A percentile compares a stretch with the other conserved stretches of the same genome.
Conservation (phyloP, 2,888 invertebrate species). For the Eledona agricola region DNA sequence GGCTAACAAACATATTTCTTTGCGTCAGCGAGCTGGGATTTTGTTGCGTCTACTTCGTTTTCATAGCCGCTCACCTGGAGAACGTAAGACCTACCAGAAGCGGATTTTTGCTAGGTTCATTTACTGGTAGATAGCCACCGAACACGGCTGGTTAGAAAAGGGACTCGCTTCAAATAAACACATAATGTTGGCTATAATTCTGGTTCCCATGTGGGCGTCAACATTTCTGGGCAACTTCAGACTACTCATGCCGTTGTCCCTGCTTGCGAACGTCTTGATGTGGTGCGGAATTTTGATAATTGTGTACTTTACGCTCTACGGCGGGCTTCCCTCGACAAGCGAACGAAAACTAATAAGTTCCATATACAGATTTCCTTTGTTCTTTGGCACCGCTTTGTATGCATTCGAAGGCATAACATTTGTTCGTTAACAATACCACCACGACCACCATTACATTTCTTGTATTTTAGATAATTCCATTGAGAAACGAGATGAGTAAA, state of each 20-base stretch:
- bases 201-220: conserved; percentile 70
- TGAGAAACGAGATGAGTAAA: conserved; percentile 85
- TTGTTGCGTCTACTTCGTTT: conserved; percentile 98
- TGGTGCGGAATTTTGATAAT: conserved; percentile 76
- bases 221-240: conserved; percentile 25
- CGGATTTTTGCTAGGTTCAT: conserved; percentile 1
- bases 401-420: conserved; percentile 92
- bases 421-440: conserved; percentile 64
- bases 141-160: conserved; percentile 60
- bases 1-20: conserved; percentile 72
- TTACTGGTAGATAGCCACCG: conserved; percentile 68
- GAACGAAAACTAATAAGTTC: neutral
- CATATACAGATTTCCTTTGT: conserved; percentile 70
- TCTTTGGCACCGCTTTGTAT: conserved; percentile 91
- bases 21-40: conserved; percentile 96
- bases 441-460: neutral
- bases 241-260: conserved; percentile 67
- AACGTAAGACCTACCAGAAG: conserved; percentile 1
- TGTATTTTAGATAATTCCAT: conserved; percentile 76
- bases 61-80: conserved; percentile 73
- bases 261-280: conserved; percentile 78
- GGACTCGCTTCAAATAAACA: conserved; percentile 67
- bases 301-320: conserved; percentile 74
- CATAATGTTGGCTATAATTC: conserved; percentile 73
- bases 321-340: conserved; percentile 69